Conservation (phyloP, 2,113 vertebrate genomes). For the Zapornia atra region DNA sequence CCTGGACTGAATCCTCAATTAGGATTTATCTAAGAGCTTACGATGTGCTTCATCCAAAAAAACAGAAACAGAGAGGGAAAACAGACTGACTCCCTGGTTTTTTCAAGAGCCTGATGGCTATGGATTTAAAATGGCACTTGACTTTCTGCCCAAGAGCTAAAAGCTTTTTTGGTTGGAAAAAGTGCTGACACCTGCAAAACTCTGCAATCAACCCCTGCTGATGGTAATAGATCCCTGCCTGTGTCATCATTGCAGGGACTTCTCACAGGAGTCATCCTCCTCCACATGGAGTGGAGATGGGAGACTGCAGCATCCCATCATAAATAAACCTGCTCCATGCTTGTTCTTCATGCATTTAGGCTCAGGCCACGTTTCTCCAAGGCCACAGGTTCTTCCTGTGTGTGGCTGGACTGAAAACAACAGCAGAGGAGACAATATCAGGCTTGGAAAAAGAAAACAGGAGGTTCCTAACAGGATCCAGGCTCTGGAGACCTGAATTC, state of each 20-base stretch:
- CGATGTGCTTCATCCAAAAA: not conserved
- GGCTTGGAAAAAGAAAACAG: not conserved
- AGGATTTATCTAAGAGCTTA: conserved; percentile 55
- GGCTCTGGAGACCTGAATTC: not conserved
- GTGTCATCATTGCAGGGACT: not conserved
- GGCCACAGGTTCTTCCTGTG: fast-evolving
- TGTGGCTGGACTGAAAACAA: fast-evolving
- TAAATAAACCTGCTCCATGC: not conserved
- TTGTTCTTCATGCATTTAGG: not conserved
- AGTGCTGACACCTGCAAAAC: not conserved
- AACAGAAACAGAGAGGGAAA: not conserved
- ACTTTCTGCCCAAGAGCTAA: conserved; percentile 54
- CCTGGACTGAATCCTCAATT: conserved; percentile 37
- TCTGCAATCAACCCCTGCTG: not conserved
- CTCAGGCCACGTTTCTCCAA: not conserved
- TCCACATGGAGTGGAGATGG: not conserved
- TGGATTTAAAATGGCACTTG: conserved; percentile 34
- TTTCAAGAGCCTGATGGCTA: not conserved
- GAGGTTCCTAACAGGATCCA: fast-evolving
- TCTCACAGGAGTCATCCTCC: not conserved
- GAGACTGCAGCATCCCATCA: not conserved
- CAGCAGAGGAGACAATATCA: fast-evolving
- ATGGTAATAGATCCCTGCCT: not conserved
- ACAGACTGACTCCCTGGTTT: not conserved
- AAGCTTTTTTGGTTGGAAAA: conserved; percentile 59